Evolutionary conservation across 2,888 invertebrate genomes (phyloP).

Genomic region (Quadroppia sp.): DNA sequence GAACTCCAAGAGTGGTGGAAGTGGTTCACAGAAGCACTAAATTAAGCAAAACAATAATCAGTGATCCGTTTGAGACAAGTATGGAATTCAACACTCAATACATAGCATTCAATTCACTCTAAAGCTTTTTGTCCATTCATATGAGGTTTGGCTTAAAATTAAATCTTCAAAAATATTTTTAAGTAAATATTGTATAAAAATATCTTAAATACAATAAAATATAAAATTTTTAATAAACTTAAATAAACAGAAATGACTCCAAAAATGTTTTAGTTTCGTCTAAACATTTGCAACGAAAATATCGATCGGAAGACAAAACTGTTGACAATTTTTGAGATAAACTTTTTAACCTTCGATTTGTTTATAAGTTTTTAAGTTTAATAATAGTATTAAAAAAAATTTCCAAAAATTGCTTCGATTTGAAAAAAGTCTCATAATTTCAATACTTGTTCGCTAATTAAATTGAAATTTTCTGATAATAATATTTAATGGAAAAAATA

Average conservation of each 20-base stretch:
- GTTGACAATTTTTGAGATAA: background rate
- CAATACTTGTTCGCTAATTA: too few relatives aligned
- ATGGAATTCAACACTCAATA: background rate
- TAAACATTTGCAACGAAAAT: background rate
- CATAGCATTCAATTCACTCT: background rate
- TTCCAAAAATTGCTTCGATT: too few relatives aligned
- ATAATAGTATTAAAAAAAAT: background rate
- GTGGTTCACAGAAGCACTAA: slow-evolving; percentile 25
- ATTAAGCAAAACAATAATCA: slow-evolving; percentile 26
- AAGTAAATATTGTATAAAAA: too few relatives aligned
- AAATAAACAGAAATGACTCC: too few relatives aligned
- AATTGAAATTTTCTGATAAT: background rate
- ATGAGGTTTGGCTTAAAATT: too few relatives aligned
- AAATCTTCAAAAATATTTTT: too few relatives aligned
- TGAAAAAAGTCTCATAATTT: too few relatives aligned
- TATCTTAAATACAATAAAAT: too few relatives aligned
- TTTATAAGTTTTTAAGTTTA: background rate
- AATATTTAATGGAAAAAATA: too few relatives aligned
- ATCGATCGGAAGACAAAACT: background rate
- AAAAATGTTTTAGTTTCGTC: background rate
- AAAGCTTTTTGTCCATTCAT: background rate
- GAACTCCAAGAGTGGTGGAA: slow-evolving; percentile 11
- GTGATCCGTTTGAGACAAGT: slow-evolving; percentile 9
- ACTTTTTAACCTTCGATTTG: slow-evolving; percentile 17
- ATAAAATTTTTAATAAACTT: too few relatives aligned